Evolutionary conservation across 2,113 vertebrate species (phyloP), one percentile per base, ranked within the genome.

Genomic region (Platysteira castanea): DNA sequence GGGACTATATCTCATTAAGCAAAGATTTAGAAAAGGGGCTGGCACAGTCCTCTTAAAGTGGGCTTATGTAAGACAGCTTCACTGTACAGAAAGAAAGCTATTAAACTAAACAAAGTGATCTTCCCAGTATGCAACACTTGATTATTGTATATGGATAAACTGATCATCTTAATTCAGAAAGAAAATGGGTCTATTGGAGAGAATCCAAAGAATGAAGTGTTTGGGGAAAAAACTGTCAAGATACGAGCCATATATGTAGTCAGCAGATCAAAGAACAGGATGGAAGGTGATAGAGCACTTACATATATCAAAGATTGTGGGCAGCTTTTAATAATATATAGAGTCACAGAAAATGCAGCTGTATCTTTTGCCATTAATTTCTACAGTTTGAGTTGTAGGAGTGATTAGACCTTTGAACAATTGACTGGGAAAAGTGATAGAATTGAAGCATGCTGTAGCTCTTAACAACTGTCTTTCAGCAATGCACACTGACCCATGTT

Each of bases 181-280:
- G 77, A 89, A 94, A 90, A 93, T 89, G 49, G 33, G 37, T 30
- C 52, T 89, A 1, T 13, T 94, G 80, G 84, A 84, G 57, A 75
- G 73, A 92, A 95, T 84, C 95, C 64, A 91, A 84, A 84, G 59
- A 68, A 63, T 30, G 5, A 90, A 86, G 56, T 59, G 47, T 70
- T 76, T 42, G 30, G 63, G 44, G 56, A 13, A 50, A 33, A 69
- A 79, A 20, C 47, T 89, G 26, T 87, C 53, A 60, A 87, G 76
- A 56, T 2, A 3, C 28, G 78, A 75, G 35, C 18, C 1, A 7
- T 78, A 7, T 27, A 39, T 1, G 0, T 69, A n/a, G 52, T 75
- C 64, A 84, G 77, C 73, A 78, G 50, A 81, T 78, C 33, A 74
- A 81, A 77, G 68, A 35, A 61, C 75, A 77, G 35, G 64, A 37